Conservation (phyloP, 1,140 invertebrate genomes). For the Lepidotrigona ventralis region DNA sequence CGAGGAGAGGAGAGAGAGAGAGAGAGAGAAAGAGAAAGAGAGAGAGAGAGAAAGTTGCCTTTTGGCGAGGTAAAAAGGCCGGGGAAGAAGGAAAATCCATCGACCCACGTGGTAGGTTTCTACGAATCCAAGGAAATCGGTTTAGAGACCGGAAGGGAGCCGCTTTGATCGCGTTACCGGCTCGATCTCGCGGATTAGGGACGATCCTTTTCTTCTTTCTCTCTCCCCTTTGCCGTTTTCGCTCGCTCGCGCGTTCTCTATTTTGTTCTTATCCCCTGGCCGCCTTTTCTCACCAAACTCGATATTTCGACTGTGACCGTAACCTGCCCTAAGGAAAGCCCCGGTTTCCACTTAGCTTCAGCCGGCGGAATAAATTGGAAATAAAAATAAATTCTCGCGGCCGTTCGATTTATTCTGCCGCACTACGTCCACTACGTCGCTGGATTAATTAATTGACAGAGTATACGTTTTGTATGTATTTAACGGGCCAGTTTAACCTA, state of each 20-base stretch:
- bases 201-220: constrained; percentile 33
- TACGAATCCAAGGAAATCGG: constrained; percentile 62
- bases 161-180: constrained; percentile 69
- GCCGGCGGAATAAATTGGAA: background rate
- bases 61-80: too few species aligned
- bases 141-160: constrained; percentile 64
- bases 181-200: constrained; percentile 66
- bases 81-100: constrained; percentile 41
- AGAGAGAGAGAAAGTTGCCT: background rate
- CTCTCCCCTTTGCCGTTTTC: constrained; percentile 8
- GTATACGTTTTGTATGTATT: background rate
- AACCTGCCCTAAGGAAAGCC: constrained; percentile 49
- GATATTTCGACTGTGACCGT: constrained; percentile 61
- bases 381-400: constrained; percentile 26
- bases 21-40: background rate
- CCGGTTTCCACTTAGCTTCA: constrained; percentile 36
- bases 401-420: background rate
- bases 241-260: background rate
- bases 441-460: background rate
- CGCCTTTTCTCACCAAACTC: constrained; percentile 55
- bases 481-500: background rate
- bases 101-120: constrained; percentile 58
- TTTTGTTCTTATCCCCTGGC: constrained; percentile 48
- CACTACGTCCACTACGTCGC: background rate
- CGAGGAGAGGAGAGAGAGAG: background rate